These are phyloP conservation scores for Anoplolepis gracilipes DNA, from an alignment of 1,140 invertebrate species.

Conservation along the genomic window DNA sequence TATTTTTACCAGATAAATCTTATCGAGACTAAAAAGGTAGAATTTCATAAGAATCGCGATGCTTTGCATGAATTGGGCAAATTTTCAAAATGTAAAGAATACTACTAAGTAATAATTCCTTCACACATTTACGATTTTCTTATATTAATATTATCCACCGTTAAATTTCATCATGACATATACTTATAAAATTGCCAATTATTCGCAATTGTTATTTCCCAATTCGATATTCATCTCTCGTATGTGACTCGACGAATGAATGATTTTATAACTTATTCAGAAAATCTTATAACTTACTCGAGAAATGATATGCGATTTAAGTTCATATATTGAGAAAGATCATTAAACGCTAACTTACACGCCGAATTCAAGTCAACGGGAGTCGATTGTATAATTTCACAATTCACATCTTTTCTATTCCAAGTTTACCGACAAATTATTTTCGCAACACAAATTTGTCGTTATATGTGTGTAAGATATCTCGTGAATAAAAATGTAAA, in stretches of 20 bases:
- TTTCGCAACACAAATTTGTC: background rate
- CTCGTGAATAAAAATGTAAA: background rate
- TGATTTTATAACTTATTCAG: conserved; percentile 36
- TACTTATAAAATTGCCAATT: conserved; percentile 15
- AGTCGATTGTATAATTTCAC: conserved; percentile 18
- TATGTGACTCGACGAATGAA: background rate
- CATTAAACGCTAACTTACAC: conserved; percentile 25
- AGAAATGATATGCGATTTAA: background rate
- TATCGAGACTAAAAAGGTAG: background rate
- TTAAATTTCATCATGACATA: conserved; percentile 29
- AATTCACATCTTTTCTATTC: background rate
- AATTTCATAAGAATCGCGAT: background rate
- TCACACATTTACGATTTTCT: background rate
- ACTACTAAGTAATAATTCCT: conserved; percentile 28
- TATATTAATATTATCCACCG: background rate
- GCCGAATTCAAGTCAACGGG: background rate
- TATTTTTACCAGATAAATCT: background rate
- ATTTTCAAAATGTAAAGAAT: conserved; percentile 25
- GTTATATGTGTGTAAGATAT: too few relatives aligned
- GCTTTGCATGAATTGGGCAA: background rate
- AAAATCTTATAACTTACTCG: conserved; percentile 31
- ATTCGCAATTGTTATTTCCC: background rate
- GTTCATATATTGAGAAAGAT: background rate
- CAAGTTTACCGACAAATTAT: background rate
- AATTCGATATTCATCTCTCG: conserved; percentile 10